phyloP scores from a whole-genome alignment of 2,113 vertebrate species.

The Cairina moschata region DNA sequence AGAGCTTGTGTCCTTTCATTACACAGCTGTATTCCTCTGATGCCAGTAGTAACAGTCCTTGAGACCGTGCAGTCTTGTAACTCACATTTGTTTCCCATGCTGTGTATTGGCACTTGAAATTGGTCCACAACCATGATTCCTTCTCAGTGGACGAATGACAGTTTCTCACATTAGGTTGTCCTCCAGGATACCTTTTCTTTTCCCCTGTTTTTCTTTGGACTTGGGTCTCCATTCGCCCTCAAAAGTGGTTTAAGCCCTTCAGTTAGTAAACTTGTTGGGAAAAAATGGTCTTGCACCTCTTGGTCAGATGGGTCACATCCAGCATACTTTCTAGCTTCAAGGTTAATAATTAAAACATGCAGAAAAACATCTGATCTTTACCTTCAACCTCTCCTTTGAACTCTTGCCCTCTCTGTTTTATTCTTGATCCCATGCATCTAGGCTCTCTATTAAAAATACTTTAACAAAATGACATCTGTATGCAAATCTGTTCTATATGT shows the following conservation, averaged over 20 bases:
- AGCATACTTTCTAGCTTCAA: background rate
- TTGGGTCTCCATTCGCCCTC: background rate
- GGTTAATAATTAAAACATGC: background rate
- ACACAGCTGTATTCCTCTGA: background rate
- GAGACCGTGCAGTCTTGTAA: accelerated
- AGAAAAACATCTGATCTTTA: background rate
- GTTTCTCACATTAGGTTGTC: background rate
- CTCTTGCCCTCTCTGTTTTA: background rate
- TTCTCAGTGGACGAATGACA: background rate
- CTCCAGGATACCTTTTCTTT: background rate
- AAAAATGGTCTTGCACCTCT: background rate
- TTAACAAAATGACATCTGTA: background rate
- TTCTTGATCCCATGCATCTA: background rate
- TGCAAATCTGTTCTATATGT: accelerated
- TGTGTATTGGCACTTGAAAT: background rate
- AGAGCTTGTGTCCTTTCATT: background rate
- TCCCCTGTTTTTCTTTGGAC: background rate
- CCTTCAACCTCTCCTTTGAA: background rate
- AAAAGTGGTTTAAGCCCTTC: background rate
- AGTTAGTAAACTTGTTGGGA: background rate
- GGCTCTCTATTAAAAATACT: background rate
- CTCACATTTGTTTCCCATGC: background rate
- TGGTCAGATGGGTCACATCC: background rate
- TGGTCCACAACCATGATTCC: background rate
- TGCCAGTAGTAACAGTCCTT: background rate